These are phyloP conservation scores for Hippolais icterina DNA, from an alignment of 2,113 vertebrate genomes.

Conservation along the genomic window DNA sequence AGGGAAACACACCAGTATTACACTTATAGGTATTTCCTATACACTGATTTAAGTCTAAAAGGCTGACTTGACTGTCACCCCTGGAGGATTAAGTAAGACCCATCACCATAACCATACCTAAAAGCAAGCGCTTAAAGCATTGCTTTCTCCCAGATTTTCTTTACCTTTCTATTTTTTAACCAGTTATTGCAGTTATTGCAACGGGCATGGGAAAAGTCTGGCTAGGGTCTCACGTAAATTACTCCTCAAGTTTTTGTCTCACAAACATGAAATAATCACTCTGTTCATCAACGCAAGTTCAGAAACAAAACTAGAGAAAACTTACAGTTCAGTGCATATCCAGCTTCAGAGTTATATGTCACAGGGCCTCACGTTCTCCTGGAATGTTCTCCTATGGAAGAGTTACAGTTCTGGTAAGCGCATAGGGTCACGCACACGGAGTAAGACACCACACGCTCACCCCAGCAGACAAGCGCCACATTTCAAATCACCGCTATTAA, in stretches of 20 bases:
- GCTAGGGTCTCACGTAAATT: background rate
- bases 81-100: background rate
- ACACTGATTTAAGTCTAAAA: background rate
- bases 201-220: rapidly evolving
- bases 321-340: background rate
- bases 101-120: background rate
- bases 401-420: background rate
- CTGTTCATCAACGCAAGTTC: background rate
- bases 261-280: background rate
- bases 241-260: background rate
- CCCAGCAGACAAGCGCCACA: too few relatives aligned
- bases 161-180: background rate
- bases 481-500: rapidly evolving
- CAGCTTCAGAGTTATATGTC: background rate
- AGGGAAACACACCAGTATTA: background rate
- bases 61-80: background rate
- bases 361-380: background rate
- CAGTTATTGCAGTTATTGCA: background rate
- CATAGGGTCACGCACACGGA: background rate
- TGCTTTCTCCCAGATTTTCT: background rate
- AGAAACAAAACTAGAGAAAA: background rate
- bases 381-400: background rate
- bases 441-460: rapidly evolving
- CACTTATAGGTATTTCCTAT: background rate
- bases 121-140: background rate